A percentile compares a stretch with the other conserved stretches of the same genome.
Conservation (phyloP, 2,888 invertebrate genomes). For the Heliconius hortense region DNA sequence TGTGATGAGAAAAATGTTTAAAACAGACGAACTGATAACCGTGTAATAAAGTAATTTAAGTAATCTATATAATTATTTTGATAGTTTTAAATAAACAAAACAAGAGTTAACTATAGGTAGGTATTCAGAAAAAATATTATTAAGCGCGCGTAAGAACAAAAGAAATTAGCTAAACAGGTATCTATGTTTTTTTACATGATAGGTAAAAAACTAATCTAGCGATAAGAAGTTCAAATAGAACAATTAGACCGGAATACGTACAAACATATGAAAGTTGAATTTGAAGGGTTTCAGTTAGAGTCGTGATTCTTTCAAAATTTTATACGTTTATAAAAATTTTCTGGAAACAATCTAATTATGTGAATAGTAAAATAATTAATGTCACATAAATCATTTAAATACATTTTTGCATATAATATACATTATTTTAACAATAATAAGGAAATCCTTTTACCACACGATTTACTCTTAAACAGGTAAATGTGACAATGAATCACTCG, state of each 20-base stretch:
- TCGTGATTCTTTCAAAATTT: no score
- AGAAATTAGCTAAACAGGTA: no score
- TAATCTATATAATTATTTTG: background rate
- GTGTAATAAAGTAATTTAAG: conserved; percentile 9
- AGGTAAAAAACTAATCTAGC: no score
- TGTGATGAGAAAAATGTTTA: conserved; percentile 14
- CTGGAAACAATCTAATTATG: no score
- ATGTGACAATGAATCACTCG: conserved; percentile 3
- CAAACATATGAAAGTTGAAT: no score
- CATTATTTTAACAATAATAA: background rate
- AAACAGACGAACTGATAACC: background rate
- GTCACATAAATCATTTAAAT: background rate
- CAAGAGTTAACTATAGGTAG: background rate
- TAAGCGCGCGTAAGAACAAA: no score
- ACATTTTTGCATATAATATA: background rate
- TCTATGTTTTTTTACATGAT: no score
- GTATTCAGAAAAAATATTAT: background rate
- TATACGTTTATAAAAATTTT: no score
- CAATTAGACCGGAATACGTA: no score
- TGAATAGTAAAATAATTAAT: background rate
- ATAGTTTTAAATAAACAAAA: background rate
- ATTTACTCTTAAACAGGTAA: background rate
- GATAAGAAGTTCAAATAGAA: no score
- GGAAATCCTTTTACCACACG: background rate
- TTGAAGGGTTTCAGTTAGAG: no score